Conservation (phyloP, 2,797 vertebrate species). For the Malacoctenus gilli region DNA sequence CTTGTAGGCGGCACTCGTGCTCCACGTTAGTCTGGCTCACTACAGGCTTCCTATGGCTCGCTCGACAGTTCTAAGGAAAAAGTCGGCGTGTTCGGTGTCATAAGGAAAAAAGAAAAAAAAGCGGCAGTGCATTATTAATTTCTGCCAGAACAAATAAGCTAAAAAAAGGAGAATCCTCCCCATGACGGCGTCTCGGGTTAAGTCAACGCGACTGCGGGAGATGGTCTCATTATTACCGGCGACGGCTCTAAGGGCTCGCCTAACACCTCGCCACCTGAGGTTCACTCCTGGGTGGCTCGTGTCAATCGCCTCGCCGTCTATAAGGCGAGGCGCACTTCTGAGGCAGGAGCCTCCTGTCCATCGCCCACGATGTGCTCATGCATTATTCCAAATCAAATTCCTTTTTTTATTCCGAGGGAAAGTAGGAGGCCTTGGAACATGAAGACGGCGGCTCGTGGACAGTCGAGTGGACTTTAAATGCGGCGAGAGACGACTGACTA, state of each 20-base stretch:
- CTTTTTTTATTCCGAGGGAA: constrained; percentile 44
- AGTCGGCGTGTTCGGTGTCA: constrained; percentile 10
- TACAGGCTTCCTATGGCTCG: constrained; percentile 13
- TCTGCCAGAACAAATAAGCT: constrained; percentile 22
- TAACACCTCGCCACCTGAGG: constrained; percentile 54
- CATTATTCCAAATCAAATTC: constrained; percentile 66
- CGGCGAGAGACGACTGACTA: constrained; percentile 32
- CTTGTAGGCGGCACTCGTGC: constrained; percentile 37
- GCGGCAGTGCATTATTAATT: constrained; percentile 25
- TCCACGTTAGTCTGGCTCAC: constrained; percentile 51
- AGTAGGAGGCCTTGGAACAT: constrained; percentile 49
- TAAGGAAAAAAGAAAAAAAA: constrained; percentile 21
- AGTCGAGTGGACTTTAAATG: constrained; percentile 40
- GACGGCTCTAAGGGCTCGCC: constrained; percentile 41
- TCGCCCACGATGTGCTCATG: constrained; percentile 60
- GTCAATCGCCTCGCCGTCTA: constrained; percentile 51
- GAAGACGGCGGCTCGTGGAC: background rate
- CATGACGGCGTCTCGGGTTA: constrained; percentile 11
- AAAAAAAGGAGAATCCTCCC: constrained; percentile 2
- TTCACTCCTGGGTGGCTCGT: constrained; percentile 49
- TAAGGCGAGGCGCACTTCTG: constrained; percentile 46
- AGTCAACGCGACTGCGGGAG: constrained; percentile 35
- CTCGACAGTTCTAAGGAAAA: constrained; percentile 18
- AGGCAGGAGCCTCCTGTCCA: constrained; percentile 52
- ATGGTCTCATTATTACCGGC: constrained; percentile 57